A percentile compares a stretch with the other conserved stretches of the same genome.
Evolutionary conservation across 2,888 invertebrate species (phyloP).

Genomic region (Oxycera nigricornis): DNA sequence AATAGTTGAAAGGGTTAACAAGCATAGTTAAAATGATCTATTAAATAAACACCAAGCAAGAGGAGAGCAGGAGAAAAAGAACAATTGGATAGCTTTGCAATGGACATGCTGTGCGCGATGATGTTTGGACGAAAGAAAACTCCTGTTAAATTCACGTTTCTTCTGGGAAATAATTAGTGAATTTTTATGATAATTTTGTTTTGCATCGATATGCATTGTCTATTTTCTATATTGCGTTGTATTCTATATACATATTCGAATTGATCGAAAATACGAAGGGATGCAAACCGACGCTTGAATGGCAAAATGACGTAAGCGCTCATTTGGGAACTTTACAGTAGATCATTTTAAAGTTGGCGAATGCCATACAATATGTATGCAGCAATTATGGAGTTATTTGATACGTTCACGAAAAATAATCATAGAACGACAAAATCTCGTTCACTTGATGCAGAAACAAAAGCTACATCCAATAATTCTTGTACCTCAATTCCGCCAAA

Average conservation of each 20-base stretch:
- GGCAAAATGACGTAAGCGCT: too few relatives aligned
- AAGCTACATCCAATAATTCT: too few relatives aligned
- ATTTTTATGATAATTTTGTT: slow-evolving; percentile 25
- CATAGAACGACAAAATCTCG: too few relatives aligned
- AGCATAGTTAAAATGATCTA: not conserved
- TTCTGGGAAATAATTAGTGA: slow-evolving; percentile 2
- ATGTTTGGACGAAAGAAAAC: not conserved
- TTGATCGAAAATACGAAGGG: not conserved
- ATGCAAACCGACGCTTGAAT: too few relatives aligned
- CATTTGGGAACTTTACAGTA: too few relatives aligned
- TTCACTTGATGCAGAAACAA: not conserved
- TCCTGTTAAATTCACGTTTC: not conserved
- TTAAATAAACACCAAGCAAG: not conserved
- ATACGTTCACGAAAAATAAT: too few relatives aligned
- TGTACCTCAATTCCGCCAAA: too few relatives aligned
- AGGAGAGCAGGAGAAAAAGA: not conserved
- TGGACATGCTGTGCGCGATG: slow-evolving; percentile 27
- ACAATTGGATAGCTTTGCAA: not conserved
- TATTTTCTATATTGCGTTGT: slow-evolving; percentile 14
- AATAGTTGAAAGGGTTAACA: slow-evolving; percentile 4
- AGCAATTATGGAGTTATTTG: too few relatives aligned
- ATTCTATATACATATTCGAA: not conserved
- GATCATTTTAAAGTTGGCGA: too few relatives aligned
- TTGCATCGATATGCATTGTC: slow-evolving; percentile 19
- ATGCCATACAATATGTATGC: too few relatives aligned